Evolutionary conservation across 2,888 invertebrate genomes (phyloP), one percentile per base, ranked within the genome.

Genomic region (Galerucella calmariensis): DNA sequence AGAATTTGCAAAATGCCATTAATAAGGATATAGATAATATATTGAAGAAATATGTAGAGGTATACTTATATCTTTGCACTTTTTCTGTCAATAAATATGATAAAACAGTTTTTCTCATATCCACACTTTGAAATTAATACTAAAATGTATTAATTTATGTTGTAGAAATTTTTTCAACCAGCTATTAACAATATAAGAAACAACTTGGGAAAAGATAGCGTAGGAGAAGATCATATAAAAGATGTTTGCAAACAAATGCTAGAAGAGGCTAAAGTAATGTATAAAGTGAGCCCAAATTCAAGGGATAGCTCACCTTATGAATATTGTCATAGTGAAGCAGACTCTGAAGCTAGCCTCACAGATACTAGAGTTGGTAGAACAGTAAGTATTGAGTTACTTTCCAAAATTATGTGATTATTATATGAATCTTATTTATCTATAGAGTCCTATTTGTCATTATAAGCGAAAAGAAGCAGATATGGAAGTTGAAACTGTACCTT

Each of bases 1-100:
- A 93, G 85, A 94, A 94, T 80, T 88, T 95, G 83, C 95, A 95
- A 87, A 91, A 91, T 77, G 91, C 91, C 66, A 93, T 95, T 56
- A 94, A 94, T 81, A 92, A 92, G 84, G 95, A 95, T 83, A 93
- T 95, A 82, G 92, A 94, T 87, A 90, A 90, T 86, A 91, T 95
- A 67, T 91, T 95, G 75, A 92, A 92, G 82, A 93, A 93, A 84
- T 95, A 95, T 87, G 88, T 94, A 75, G 93, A 94, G 87, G 94
- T 94, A 85, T 82, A 85, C 48, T 68, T 10, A 61, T 27, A 58
- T 65, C 9, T 27, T 56, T 24, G 16, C 10, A 59, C 11, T 41
- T n/a, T 58, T 5, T 44, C 6, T 44, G 11, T 5, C 9, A 69
- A 16, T 69, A 20, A 59, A 59, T 59, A 69, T 35, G 35, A 8